These are phyloP conservation scores for Eulemur albifrons DNA, from an alignment of 2,797 vertebrate genomes.

Conservation along the genomic window DNA sequence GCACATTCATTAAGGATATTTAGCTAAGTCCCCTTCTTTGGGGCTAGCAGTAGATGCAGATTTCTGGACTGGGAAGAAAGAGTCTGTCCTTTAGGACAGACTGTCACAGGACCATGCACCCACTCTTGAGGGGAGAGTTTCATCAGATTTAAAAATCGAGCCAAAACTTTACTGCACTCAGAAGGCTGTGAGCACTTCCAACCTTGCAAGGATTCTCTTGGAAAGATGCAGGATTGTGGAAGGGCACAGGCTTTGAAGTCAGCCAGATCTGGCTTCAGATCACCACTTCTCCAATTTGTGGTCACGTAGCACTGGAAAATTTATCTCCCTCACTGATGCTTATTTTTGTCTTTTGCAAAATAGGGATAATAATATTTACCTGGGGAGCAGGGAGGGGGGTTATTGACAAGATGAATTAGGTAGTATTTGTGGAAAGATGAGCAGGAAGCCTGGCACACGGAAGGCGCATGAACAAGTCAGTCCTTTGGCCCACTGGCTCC, in stretches of 20 bases:
- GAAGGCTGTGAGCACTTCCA: neutral
- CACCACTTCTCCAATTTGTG: neutral
- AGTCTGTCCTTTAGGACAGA: neutral
- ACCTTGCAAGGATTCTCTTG: neutral
- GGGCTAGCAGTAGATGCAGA: neutral
- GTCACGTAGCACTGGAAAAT: neutral
- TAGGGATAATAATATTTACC: neutral
- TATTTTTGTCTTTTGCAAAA: constrained; percentile 10
- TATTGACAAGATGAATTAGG: neutral
- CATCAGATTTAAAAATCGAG: neutral
- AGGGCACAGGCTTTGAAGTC: neutral
- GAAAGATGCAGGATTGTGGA: neutral
- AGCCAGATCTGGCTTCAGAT: neutral
- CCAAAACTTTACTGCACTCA: accelerated
- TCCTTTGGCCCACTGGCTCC: neutral
- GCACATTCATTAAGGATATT: neutral
- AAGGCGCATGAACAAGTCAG: neutral
- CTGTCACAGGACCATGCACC: no score
- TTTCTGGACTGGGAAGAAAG: neutral
- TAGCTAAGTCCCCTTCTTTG: neutral
- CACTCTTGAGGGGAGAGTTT: neutral
- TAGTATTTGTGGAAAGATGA: neutral
- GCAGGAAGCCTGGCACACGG: accelerated
- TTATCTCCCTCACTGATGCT: neutral
- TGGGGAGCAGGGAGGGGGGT: neutral